Percentiles rank a stretch among this genome's conserved stretches.
Conservation (phyloP, 2,888 invertebrate genomes). For the Rapana venosa region DNA sequence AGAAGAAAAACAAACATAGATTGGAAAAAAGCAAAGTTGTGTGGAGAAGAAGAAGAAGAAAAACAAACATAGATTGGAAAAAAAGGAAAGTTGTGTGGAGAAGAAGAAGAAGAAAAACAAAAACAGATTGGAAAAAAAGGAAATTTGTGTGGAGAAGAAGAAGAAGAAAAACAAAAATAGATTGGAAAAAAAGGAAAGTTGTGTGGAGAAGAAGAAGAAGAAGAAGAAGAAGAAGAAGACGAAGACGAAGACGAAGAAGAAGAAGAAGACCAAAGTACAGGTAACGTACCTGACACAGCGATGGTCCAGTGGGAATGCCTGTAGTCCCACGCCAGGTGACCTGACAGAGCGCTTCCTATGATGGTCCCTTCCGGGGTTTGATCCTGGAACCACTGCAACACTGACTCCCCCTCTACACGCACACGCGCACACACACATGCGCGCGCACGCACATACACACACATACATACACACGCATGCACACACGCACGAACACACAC, state of each 20-base stretch:
- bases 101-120: too few species aligned
- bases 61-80: too few species aligned
- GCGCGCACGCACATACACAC: not conserved
- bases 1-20: too few species aligned
- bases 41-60: too few species aligned
- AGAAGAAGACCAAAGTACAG: not conserved
- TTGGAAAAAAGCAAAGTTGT: too few species aligned
- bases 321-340: slow-evolving; percentile 60
- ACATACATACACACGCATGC: slow-evolving; percentile 35
- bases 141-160: too few species aligned
- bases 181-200: not conserved
- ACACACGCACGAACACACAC: slow-evolving; percentile 15
- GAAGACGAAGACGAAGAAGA: not conserved
- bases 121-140: too few species aligned
- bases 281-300: slow-evolving; percentile 60
- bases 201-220: not conserved
- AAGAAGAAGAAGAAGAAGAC: not conserved
- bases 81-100: too few species aligned
- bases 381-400: slow-evolving; percentile 66
- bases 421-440: not conserved
- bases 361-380: slow-evolving; percentile 55
- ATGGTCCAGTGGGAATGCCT: slow-evolving; percentile 61
- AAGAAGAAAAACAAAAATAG: not conserved
- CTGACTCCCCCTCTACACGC: slow-evolving; percentile 71
- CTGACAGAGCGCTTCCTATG: slow-evolving; percentile 54